phyloP scores from a whole-genome alignment of 2,797 vertebrate species.

The Gambelia wislizenii region DNA sequence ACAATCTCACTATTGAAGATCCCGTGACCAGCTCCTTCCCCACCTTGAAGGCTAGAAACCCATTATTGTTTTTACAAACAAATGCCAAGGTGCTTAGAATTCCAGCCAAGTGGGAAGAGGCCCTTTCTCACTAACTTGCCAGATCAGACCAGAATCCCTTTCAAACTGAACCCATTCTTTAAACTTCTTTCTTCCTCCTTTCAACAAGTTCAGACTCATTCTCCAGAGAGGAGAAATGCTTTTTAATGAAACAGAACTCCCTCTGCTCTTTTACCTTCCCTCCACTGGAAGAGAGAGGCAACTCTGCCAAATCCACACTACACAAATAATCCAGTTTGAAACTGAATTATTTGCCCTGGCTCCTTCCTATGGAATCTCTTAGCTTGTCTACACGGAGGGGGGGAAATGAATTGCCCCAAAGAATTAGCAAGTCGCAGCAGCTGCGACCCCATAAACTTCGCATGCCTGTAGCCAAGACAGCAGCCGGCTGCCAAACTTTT shows the following conservation, averaged over 20 bases:
- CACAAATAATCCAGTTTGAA: no score
- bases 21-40: not conserved
- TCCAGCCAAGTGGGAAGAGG: not conserved
- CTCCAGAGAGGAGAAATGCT: not conserved
- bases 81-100: slow-evolving; percentile 7
- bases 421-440: no score
- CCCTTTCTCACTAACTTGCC: not conserved
- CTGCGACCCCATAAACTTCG: no score
- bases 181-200: accelerated
- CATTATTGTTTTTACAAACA: not conserved
- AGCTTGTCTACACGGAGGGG: no score
- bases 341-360: no score
- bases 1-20: not conserved
- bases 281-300: not conserved
- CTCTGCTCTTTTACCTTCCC: not conserved
- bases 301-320: no score
- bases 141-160: not conserved
- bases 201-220: not conserved
- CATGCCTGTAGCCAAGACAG: no score
- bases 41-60: slow-evolving; percentile 4
- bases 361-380: no score
- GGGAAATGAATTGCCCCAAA: no score
- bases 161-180: not conserved
- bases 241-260: not conserved
- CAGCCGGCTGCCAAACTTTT: no score